Percentiles rank a stretch among this genome's conserved stretches.
Evolutionary conservation across 2,797 vertebrate species (phyloP).

Genomic region (Heteromormyrus szaboi): DNA sequence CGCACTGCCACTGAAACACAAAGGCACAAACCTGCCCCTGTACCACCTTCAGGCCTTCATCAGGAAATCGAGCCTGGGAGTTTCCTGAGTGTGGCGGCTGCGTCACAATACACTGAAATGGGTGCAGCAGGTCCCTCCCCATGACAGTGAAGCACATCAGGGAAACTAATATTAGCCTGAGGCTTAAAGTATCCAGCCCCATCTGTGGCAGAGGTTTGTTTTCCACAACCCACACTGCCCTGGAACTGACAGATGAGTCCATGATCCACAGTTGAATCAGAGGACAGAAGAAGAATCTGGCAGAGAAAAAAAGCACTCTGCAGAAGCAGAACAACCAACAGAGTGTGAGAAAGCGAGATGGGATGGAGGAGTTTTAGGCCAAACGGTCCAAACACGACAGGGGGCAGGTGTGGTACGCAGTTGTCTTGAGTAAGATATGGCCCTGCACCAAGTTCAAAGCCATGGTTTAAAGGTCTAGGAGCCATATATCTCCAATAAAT

Average conservation of each 20-base stretch:
- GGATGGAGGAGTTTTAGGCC: too few species aligned
- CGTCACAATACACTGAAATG: conserved; percentile 12
- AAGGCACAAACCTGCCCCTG: background rate
- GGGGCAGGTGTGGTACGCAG: background rate
- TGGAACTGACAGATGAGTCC: background rate
- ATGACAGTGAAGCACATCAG: background rate
- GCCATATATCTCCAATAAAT: background rate
- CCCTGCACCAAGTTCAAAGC: background rate
- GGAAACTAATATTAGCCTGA: background rate
- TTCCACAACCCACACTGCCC: background rate
- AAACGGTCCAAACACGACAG: background rate
- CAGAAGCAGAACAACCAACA: background rate
- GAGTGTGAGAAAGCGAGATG: background rate
- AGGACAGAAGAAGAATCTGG: background rate
- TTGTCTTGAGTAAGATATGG: background rate
- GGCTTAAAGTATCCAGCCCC: background rate
- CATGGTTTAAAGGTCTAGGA: background rate
- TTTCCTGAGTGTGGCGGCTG: conserved; percentile 8
- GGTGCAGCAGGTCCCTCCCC: conserved; percentile 4
- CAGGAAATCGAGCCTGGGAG: background rate
- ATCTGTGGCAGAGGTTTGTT: background rate
- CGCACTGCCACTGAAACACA: background rate
- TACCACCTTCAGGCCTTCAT: background rate
- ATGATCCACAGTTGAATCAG: background rate
- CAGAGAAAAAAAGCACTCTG: background rate